Evolutionary conservation across 2,888 invertebrate species (phyloP), one percentile per base, ranked within the genome.

Genomic region (Alcis repandata): DNA sequence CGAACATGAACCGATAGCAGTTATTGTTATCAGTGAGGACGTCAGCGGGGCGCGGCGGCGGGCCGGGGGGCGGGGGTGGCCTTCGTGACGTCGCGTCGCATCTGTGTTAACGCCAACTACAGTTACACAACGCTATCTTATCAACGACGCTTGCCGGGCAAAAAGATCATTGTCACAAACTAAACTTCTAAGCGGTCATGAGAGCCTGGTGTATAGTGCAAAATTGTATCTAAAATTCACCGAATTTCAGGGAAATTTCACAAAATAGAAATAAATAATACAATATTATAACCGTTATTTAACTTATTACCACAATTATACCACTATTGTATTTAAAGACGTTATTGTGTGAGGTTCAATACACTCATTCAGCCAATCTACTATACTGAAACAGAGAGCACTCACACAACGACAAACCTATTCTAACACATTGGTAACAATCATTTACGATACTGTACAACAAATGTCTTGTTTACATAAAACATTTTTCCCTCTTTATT

Each of bases 21-120:
- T 86, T 76, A 86, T 87, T 86, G 89, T 89, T 90, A 89, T 89
- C 91, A 88, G 78, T 79, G 76, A 76, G 75, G 82, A 73, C 73
- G 79, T 60, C 70, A 72, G 78, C 76, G 80, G 79, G 73, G 76
- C 53, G 73, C 61, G 67, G 73, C 48, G 72, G 67, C 36, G 74
- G 75, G 67, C 70, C 75, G 72, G 73, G 72, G 73, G 73, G 78
- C 59, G 70, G 73, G 67, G 74, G 78, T 74, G 80, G 82, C 79
- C 80, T 83, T 79, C 83, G 82, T 86, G 87, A 87, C 87, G 80
- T 80, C 76, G 77, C 69, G 61, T 27, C 80, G 81, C 86, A 85
- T 86, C 85, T 83, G 80, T 85, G 80, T 79, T 78, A 77, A 75
- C 76, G 72, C 76, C 68, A 80, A 83, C 80, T 75, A 82, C 85